These are phyloP conservation scores for Agrochola circellaris DNA, from an alignment of 2,888 invertebrate species.

Conservation along the genomic window DNA sequence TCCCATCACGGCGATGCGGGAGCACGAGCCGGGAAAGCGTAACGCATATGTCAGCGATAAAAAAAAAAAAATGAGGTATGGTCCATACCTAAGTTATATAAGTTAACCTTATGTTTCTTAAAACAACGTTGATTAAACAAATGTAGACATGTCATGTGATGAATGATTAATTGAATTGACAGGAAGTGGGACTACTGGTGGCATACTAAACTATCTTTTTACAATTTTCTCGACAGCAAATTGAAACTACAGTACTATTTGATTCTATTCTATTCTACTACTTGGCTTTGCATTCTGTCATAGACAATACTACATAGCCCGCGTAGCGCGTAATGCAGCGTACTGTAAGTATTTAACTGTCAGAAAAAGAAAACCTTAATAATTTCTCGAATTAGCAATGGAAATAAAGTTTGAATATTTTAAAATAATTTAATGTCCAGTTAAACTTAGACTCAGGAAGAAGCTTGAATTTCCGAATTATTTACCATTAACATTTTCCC, in stretches of 20 bases:
- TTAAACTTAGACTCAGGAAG: background rate
- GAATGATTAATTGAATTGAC: background rate
- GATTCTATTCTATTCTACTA: background rate
- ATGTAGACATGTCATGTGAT: background rate
- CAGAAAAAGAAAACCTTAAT: constrained; percentile 6
- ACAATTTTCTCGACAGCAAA: too few species aligned
- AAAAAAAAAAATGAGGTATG: too few species aligned
- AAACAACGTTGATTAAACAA: background rate
- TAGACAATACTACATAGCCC: background rate
- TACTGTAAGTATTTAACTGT: background rate
- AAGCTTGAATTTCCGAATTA: constrained; percentile 24
- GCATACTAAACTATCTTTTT: too few species aligned
- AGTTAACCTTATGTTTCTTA: background rate
- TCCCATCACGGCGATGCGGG: too few species aligned
- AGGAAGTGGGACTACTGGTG: background rate
- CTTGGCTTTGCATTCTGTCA: background rate
- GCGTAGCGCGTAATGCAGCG: background rate
- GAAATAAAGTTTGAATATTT: background rate
- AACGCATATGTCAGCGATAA: too few species aligned
- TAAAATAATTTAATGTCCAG: constrained; percentile 5
- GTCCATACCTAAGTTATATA: background rate
- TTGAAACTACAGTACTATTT: background rate
- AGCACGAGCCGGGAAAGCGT: too few species aligned
- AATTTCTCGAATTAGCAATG: background rate
- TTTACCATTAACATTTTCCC: constrained; percentile 40